Conservation (phyloP, 2,113 vertebrate species). For the Riparia riparia region DNA sequence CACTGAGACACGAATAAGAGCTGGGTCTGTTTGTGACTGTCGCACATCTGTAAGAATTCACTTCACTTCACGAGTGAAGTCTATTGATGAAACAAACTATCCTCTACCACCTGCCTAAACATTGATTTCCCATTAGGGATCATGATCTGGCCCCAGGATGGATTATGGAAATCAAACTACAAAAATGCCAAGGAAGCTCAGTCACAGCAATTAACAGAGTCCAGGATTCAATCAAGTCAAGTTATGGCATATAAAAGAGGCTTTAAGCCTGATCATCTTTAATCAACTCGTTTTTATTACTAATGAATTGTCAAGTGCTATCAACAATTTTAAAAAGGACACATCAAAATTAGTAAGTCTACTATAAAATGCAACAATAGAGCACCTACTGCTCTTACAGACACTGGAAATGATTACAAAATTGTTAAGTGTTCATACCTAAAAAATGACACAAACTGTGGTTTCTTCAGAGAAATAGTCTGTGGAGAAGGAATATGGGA, state of each 20-base stretch:
- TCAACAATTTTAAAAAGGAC: slow-evolving; percentile 29
- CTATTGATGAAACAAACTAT: not conserved
- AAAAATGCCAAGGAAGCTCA: slow-evolving; percentile 42
- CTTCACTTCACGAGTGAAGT: not conserved
- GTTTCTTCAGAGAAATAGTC: not conserved
- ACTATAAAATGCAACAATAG: slow-evolving; percentile 19
- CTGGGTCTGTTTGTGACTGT: not conserved
- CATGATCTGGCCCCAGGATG: not conserved
- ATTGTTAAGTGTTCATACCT: not conserved
- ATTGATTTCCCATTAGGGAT: not conserved
- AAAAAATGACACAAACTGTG: not conserved
- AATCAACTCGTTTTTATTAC: slow-evolving; percentile 45
- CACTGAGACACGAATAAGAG: not conserved
- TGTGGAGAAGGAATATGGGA: not conserved
- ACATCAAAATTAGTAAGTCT: slow-evolving; percentile 8
- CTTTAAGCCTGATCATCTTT: slow-evolving; percentile 33
- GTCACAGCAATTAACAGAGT: slow-evolving; percentile 18
- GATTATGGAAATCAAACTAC: slow-evolving; percentile 31
- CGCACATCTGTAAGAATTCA: not conserved
- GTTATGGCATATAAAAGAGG: slow-evolving; percentile 4
- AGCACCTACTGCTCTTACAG: slow-evolving; percentile 6
- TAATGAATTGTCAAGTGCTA: slow-evolving; percentile 60
- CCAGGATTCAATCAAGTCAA: slow-evolving; percentile 41
- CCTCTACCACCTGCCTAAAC: not conserved
- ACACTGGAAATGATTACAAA: not conserved